Base-by-base conservation (phyloP, 2,113 vertebrate species). In the Alaudala cheleensis region DNA sequence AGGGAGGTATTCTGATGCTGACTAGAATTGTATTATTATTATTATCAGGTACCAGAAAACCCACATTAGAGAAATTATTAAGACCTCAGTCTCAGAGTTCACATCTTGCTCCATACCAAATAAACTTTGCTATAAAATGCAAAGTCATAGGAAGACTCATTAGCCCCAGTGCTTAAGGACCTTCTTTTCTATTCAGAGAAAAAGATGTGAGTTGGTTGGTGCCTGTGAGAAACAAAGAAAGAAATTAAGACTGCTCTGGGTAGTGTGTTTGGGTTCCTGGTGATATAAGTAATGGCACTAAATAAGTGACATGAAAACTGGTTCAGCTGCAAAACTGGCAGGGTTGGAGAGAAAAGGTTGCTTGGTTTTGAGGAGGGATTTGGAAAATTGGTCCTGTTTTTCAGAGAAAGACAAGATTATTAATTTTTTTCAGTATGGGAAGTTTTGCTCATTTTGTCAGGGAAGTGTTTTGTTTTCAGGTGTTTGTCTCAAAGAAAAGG, bases 31-130 rank as follows among this genome's bases (percentile, higher is more conserved):
- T 26, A 37, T 60, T 64, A n/a, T n/a, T 62, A 11, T 44, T 84
- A 40, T 50, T 69, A 45, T 49, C 62, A 62, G 12, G 7, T 39
- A 24, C 40, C 0, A 2, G 28, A 86, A 86, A 56, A 44, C 8
- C 3, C 9, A 1, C 25, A 34, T 39, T 62, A 70, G 26, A 86
- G 37, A 77, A 69, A 65, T 56, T 33, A 64, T 44, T 53, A 61
- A 29, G 49, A 11, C 16, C 24, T 69, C 29, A 50, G 0, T 37
- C 51, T 61, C 2, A 29, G 49, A 83, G 49, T 60, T 83, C n/a
- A 10, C 1, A 0, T 69, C 44, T 67, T 22, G 10, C 28, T 82
- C 28, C 0, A 0, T 44, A 77, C 29, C 31, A 60, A 25, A 45
- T 69, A 60, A 51, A 39, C 11, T 86, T 77, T 25, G 34, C 45